phyloP scores from a whole-genome alignment of 2,113 vertebrate genomes.

The Ia io region DNA sequence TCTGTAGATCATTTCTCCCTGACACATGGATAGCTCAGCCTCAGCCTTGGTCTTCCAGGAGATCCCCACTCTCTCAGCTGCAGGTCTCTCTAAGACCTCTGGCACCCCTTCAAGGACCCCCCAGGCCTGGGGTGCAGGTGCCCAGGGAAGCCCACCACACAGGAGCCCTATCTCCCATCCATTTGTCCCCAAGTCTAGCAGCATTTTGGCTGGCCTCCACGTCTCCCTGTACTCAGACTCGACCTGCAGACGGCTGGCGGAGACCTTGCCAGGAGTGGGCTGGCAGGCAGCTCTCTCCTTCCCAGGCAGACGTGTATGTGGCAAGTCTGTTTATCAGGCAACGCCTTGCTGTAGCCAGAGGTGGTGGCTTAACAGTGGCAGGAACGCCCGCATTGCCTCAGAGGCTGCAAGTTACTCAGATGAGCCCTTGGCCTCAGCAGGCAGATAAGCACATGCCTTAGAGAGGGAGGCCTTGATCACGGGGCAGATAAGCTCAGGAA shows the following conservation, averaged over 20 bases:
- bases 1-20: not conserved
- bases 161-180: slow-evolving; percentile 15
- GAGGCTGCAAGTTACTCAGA: slow-evolving; percentile 7
- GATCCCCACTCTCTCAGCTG: not conserved
- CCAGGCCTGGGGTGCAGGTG: not conserved
- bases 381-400: slow-evolving; percentile 69
- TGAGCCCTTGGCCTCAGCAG: slow-evolving; percentile 51
- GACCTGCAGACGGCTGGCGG: slow-evolving; percentile 37
- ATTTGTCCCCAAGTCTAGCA: slow-evolving; percentile 47
- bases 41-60: not conserved
- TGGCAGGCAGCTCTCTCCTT: not conserved
- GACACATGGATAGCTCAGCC: not conserved
- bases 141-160: not conserved
- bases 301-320: slow-evolving; percentile 38
- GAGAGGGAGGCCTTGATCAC: slow-evolving; percentile 63
- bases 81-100: not conserved
- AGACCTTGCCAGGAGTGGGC: slow-evolving; percentile 64
- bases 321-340: slow-evolving; percentile 68
- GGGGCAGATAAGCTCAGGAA: slow-evolving; percentile 66
- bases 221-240: slow-evolving; percentile 45
- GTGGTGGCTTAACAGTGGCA: slow-evolving; percentile 59
- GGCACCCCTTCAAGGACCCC: slow-evolving; percentile 25
- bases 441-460: slow-evolving; percentile 71
- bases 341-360: slow-evolving; percentile 72
- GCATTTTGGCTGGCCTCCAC: not conserved